phyloP scores from a whole-genome alignment of 30 jellyfish, hydroid and myxozoan genomes.

The Hydractinia symbiolongicarpus region DNA sequence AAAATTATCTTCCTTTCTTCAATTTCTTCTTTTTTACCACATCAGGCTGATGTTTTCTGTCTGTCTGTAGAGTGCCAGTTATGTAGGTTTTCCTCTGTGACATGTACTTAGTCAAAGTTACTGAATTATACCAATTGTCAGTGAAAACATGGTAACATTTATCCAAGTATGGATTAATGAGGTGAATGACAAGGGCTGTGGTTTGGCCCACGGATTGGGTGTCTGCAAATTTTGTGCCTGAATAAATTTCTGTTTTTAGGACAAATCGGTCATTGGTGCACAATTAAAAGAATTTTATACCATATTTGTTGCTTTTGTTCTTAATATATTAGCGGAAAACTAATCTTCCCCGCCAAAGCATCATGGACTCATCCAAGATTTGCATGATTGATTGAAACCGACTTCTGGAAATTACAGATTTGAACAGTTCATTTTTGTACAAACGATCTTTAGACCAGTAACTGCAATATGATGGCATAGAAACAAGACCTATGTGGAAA shows the following conservation, averaged over 20 bases:
- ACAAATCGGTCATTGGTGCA: conserved; percentile 24
- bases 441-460: conserved; percentile 26
- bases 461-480: conserved; percentile 21
- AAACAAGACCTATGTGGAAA: conserved; percentile 27
- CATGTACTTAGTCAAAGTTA: background rate
- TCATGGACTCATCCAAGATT: conserved; percentile 35
- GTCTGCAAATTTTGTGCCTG: background rate
- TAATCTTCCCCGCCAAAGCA: conserved; percentile 41
- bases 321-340: conserved; percentile 33
- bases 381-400: conserved; percentile 22
- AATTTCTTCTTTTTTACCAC: background rate
- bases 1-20: background rate
- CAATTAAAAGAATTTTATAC: conserved; percentile 25
- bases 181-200: background rate
- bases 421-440: conserved; percentile 6
- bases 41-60: background rate
- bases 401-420: conserved; percentile 21
- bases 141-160: background rate
- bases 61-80: background rate
- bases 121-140: too few relatives aligned
- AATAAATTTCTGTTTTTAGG: conserved; percentile 1
- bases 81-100: background rate
- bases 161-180: background rate
- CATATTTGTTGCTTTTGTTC: conserved; percentile 31
- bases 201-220: background rate